Base-by-base conservation (phyloP, 2,113 vertebrate genomes). In the Pleuronectes platessa region DNA sequence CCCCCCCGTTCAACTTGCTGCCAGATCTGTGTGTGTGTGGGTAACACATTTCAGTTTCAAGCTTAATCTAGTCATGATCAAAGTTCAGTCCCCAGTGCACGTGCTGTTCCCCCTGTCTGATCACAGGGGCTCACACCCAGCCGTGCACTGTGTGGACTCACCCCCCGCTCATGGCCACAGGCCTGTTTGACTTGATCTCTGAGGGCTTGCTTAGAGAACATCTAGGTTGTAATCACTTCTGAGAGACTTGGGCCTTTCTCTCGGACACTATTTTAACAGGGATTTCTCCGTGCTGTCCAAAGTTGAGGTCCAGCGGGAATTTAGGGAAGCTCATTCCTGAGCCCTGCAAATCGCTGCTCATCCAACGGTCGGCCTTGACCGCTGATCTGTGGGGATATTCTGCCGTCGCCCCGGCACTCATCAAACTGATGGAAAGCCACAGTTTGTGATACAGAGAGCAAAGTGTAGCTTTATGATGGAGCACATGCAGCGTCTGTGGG, bases 221-320 rank as follows among this genome's bases (percentile, higher is more conserved):
- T 56, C 67, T 27, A 79, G 60, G 42, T 68, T 74, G 45, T 78
- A 86, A 87, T 78, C 35, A 65, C 78, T 64, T 83, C 76, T 62
- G 59, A 78, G 63, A 3, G 65, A 65, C 47, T 37, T 3, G 76
- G 72, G 56, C 40, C 74, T 77, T 51, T 60, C 53, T 68, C 56
- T 68, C 6, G 27, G 66, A 78, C 76, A 12, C 26, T 81, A 76
- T 88, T 82, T 87, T 86, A 86, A 80, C 67, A 67, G 76, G 86
- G 81, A 81, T 85, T 86, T 82, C 73, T 76, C 35, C 53, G 63
- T 88, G 85, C 86, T 88, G 87, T 86, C 88, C 72, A 24, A 65
- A 71, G 74, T 55, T 2, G 15, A 60, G 51, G 77, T 76, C 76
- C 74, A 10, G 24, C 5, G 14, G 79, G 72, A 51, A 71, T 86